phyloP scores from a whole-genome alignment of 2,888 invertebrate species.

The Phaonia tiefii region DNA sequence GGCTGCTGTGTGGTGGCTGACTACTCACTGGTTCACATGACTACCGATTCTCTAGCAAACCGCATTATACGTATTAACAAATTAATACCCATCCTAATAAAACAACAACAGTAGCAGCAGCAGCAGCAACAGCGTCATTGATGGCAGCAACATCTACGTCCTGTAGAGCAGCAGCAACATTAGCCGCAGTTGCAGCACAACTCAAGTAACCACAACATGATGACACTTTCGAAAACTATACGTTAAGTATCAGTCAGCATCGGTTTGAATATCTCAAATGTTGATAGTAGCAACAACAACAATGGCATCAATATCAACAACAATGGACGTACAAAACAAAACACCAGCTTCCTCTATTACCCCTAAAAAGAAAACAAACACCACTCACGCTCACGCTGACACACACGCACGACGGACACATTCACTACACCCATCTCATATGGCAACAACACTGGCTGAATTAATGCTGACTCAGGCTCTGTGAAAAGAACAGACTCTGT shows the following conservation, averaged over 20 bases:
- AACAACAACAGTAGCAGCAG: not conserved
- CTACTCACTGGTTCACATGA: conserved; percentile 53
- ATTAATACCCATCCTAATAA: conserved; percentile 51
- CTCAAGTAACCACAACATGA: conserved; percentile 57
- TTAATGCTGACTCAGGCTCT: conserved; percentile 60
- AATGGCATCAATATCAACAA: not conserved
- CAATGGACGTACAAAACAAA: conserved; percentile 37
- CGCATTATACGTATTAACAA: conserved; percentile 57
- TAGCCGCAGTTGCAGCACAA: conserved; percentile 9
- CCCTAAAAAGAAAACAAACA: conserved; percentile 39
- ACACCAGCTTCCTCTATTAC: conserved; percentile 66
- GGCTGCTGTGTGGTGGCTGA: conserved; percentile 10
- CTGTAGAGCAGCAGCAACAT: not conserved
- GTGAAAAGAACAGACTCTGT: conserved; percentile 35
- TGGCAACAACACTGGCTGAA: too few relatives aligned
- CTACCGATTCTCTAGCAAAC: conserved; percentile 57
- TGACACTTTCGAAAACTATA: conserved; percentile 57
- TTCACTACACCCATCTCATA: not conserved
- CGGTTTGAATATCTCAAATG: conserved; percentile 2
- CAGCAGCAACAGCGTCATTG: not conserved
- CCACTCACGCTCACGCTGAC: conserved; percentile 1
- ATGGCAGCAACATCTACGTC: conserved; percentile 30
- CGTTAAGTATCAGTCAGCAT: conserved; percentile 28
- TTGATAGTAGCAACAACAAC: conserved; percentile 27
- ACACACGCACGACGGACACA: not conserved